Evolutionary conservation across 2,888 invertebrate species (phyloP).

Genomic region (Drosophila paracracens): DNA sequence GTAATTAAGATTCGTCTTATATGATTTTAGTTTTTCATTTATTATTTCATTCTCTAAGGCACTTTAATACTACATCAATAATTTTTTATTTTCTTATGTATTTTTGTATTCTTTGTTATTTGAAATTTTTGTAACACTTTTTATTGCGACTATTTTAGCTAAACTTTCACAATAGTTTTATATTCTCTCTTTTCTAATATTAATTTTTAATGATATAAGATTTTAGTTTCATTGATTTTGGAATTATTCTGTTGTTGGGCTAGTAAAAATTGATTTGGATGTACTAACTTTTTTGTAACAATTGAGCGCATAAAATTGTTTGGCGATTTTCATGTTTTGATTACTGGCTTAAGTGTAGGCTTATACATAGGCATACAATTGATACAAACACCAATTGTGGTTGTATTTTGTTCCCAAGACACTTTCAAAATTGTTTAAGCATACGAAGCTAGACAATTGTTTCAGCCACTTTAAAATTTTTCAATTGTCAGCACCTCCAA

Average conservation of each 20-base stretch:
- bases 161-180: slow-evolving; percentile 45
- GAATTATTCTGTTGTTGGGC: slow-evolving; percentile 34
- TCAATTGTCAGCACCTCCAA: slow-evolving; percentile 22
- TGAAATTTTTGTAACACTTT: slow-evolving; percentile 29
- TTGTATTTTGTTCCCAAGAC: slow-evolving; percentile 74
- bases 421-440: slow-evolving; percentile 38
- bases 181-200: slow-evolving; percentile 26
- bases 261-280: slow-evolving; percentile 52
- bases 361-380: slow-evolving; percentile 52
- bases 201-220: slow-evolving; percentile 44
- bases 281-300: slow-evolving; percentile 23
- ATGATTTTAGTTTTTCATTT: slow-evolving; percentile 35
- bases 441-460: slow-evolving; percentile 31
- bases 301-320: slow-evolving; percentile 56
- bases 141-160: slow-evolving; percentile 36
- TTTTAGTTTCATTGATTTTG: slow-evolving; percentile 19
- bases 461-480: slow-evolving; percentile 9
- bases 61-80: slow-evolving; percentile 74
- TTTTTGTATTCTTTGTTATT: slow-evolving; percentile 4
- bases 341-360: slow-evolving; percentile 27
- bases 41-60: slow-evolving; percentile 71
- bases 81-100: slow-evolving; percentile 17
- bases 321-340: slow-evolving; percentile 35
- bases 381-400: slow-evolving; percentile 63
- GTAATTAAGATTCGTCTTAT: slow-evolving; percentile 26